These are phyloP conservation scores for Leptestheria dahalacensis DNA, from an alignment of 1,140 invertebrate genomes.

Conservation along the genomic window DNA sequence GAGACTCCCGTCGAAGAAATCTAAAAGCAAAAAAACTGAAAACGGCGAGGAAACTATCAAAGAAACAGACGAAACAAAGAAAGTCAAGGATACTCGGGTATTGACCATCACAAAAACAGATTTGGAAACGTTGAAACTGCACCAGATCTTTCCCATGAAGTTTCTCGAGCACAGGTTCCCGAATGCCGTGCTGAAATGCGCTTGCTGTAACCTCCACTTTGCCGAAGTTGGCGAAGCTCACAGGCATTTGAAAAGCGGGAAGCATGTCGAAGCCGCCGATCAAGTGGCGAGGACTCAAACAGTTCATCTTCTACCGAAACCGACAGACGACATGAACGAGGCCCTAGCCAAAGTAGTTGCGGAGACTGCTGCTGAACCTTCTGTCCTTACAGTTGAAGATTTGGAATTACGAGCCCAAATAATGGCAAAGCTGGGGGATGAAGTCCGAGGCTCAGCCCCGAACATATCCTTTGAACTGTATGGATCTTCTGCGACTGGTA, in stretches of 20 bases:
- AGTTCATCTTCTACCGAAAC: neutral
- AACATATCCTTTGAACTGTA: neutral
- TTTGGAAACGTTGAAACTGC: neutral
- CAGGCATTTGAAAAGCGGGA: neutral
- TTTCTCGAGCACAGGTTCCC: neutral
- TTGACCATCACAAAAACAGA: neutral
- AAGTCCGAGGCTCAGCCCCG: neutral
- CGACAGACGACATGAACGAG: neutral
- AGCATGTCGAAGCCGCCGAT: neutral
- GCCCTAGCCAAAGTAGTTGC: neutral
- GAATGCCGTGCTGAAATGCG: neutral
- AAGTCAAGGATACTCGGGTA: neutral
- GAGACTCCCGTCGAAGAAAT: neutral
- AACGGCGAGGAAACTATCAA: neutral
- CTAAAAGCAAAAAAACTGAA: neutral
- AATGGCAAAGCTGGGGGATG: neutral
- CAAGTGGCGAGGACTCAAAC: neutral
- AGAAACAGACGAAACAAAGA: neutral
- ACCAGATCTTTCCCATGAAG: neutral
- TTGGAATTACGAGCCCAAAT: neutral
- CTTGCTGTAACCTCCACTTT: neutral
- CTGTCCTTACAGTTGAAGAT: neutral
- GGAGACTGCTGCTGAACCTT: neutral
- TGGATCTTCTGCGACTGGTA: conserved; percentile 3
- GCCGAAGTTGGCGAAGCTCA: neutral